Evolutionary conservation across 1,140 invertebrate genomes (phyloP).

Genomic region (Tetraneura akinire): DNA sequence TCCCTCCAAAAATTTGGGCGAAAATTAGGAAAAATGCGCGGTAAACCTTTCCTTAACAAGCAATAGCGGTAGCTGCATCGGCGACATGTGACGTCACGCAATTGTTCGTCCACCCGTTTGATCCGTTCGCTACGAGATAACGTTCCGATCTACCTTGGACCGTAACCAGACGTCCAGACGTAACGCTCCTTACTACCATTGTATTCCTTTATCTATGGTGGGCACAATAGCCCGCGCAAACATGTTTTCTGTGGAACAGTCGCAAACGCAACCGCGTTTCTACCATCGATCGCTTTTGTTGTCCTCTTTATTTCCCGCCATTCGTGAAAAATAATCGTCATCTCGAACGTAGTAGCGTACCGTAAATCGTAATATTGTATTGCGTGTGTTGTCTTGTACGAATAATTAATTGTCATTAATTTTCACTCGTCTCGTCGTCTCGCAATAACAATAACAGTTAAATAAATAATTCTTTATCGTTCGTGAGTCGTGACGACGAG

Average conservation of each 20-base stretch:
- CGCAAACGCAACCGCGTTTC: background rate
- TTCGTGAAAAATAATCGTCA: background rate
- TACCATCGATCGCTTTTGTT: constrained; percentile 31
- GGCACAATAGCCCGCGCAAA: constrained; percentile 8
- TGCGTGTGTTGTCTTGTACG: background rate
- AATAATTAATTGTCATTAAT: background rate
- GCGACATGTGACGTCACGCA: constrained; percentile 1
- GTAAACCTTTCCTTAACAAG: too few relatives aligned
- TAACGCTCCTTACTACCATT: too few relatives aligned
- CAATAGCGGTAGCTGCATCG: too few relatives aligned
- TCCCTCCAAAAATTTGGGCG: constrained; percentile 15
- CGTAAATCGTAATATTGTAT: too few relatives aligned
- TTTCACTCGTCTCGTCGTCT: too few relatives aligned
- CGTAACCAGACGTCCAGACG: too few relatives aligned
- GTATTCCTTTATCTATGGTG: too few relatives aligned
- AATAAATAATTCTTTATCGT: background rate
- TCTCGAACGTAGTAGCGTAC: too few relatives aligned
- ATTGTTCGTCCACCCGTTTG: background rate
- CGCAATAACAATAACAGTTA: background rate
- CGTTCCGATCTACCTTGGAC: too few relatives aligned
- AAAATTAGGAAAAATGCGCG: background rate
- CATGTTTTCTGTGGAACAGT: too few relatives aligned
- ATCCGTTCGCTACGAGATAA: too few relatives aligned
- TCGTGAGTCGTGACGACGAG: too few relatives aligned
- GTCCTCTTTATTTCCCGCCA: constrained; percentile 34